Evolutionary conservation across 2,113 vertebrate genomes (phyloP).

Genomic region (Cacatua alba): DNA sequence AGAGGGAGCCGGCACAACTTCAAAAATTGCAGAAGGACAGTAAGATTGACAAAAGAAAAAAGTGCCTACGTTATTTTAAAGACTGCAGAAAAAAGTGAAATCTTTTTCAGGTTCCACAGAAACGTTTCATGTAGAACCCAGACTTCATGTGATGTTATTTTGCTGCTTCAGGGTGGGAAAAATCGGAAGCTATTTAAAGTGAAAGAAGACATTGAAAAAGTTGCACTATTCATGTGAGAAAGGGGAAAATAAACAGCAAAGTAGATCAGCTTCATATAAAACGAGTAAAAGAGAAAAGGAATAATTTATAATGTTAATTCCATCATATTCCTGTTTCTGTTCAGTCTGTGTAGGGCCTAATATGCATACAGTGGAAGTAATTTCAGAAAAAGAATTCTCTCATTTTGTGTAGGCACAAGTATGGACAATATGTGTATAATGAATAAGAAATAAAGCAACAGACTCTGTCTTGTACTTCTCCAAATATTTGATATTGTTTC

Average conservation of each 20-base stretch:
- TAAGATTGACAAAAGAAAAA: not conserved
- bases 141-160: not conserved
- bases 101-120: not conserved
- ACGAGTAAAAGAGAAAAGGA: not conserved
- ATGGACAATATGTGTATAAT: not conserved
- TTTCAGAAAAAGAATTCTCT: not conserved
- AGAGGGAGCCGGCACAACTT: constrained; percentile 45
- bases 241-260: not conserved
- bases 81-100: not conserved
- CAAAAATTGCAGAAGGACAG: not conserved
- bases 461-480: not conserved
- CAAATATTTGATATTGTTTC: not conserved
- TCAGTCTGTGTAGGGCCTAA: not conserved
- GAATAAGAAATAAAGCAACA: not conserved
- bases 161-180: not conserved
- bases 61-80: rapidly evolving
- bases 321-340: not conserved
- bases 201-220: not conserved
- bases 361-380: not conserved
- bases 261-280: not conserved
- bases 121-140: not conserved
- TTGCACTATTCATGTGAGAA: not conserved
- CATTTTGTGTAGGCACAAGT: not conserved
- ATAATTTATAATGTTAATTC: not conserved
- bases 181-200: not conserved